Base-by-base conservation (phyloP, 2,797 vertebrate species). In the Platyrinchus mystaceus region DNA sequence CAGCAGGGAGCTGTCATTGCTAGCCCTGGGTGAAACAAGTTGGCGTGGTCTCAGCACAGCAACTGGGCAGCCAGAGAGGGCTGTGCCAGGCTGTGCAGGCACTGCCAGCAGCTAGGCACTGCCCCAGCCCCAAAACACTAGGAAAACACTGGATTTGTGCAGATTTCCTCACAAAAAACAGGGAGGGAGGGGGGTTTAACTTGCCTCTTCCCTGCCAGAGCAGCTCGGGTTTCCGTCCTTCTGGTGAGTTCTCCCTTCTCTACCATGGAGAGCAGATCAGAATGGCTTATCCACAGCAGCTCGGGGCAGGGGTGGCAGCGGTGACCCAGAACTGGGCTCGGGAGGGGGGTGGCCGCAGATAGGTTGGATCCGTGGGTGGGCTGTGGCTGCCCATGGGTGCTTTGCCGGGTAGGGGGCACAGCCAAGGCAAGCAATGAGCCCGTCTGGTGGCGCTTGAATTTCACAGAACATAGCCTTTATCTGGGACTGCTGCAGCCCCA, bases 11-110 rank as follows among this genome's bases (percentile, higher is more conserved):
- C 83, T 86, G 77, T 58, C 89, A 28, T 23, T 50, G 84, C 71
- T 80, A 1, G 0, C 64, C 52, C 52, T 24, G 63, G 28, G 46
- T 90, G 84, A 79, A 89, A 49, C 0, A 15, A 94, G 77, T 28
- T 91, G 90, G 59, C 26, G 0, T 0, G 2, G 83, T 44, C 91
- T 96, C 90, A 92, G 87, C 7, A 2, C 83, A 73, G 85, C 0
- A 4, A 16, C 85, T 8, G 5, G 59, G 71, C 5, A 3, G 63
- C 79, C 75, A 47, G 52, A 36, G 62, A 79, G 58, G 62, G 66
- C 87, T 64, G 91, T 95, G 94, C 94, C 92, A 94, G 90, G 58
- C 92, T 46, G 69, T n/a, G 69, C 19, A 7, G 83, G 76, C 76
- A 88, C 59, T 93, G 94, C 87, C 96, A 95, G 87, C 78, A 76